These are phyloP conservation scores for Syritta pipiens DNA, from an alignment of 2,888 invertebrate genomes.

Conservation along the genomic window DNA sequence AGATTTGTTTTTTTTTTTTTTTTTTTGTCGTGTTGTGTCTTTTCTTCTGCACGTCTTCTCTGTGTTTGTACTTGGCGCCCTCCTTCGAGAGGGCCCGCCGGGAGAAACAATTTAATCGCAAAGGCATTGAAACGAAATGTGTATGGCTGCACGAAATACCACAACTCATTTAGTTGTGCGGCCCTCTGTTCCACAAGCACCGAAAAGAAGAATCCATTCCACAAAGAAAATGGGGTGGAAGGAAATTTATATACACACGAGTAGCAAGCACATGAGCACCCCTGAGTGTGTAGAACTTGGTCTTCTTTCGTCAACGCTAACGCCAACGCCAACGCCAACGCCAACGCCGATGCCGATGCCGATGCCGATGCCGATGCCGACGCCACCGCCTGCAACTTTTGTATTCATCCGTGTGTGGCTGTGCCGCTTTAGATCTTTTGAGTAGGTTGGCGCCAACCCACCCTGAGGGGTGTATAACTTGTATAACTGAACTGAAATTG, in stretches of 20 bases:
- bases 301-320: slow-evolving; percentile 33
- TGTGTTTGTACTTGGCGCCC: background rate
- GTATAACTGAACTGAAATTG: slow-evolving; percentile 19
- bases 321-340: too few species aligned
- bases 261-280: background rate
- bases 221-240: slow-evolving; percentile 41
- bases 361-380: too few species aligned
- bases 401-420: slow-evolving; percentile 8
- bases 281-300: background rate
- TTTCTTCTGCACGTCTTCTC: slow-evolving; percentile 24
- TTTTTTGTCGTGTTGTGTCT: too few species aligned
- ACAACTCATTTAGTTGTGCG: slow-evolving; percentile 30
- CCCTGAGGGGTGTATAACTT: slow-evolving; percentile 14
- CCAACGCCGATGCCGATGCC: too few species aligned
- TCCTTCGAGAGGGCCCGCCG: slow-evolving; percentile 1
- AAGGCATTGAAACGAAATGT: slow-evolving; percentile 55
- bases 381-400: too few species aligned
- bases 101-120: slow-evolving; percentile 51
- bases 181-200: slow-evolving; percentile 10
- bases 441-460: slow-evolving; percentile 54
- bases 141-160: slow-evolving; percentile 47
- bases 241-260: background rate
- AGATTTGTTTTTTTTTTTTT: too few species aligned
- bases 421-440: slow-evolving; percentile 39
- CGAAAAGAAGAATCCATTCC: slow-evolving; percentile 16